Percentiles rank a stretch among this genome's conserved stretches.
Conservation (phyloP, 2,888 invertebrate genomes). For the Clepsis dumicolana region DNA sequence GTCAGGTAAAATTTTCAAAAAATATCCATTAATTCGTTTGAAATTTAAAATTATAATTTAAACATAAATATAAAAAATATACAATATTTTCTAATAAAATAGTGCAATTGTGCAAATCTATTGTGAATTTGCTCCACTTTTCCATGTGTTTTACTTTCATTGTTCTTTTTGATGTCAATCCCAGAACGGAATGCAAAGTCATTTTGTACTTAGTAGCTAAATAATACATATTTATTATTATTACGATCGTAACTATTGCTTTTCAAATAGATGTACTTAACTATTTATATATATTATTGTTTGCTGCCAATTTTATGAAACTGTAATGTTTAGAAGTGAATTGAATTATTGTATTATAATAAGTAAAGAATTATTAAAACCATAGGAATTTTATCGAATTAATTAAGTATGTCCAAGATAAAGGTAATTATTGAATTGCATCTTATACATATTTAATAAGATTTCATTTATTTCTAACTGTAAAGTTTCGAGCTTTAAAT, state of each 20-base stretch:
- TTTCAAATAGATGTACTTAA: not conserved
- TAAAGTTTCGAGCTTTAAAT: conserved; percentile 40
- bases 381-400: conserved; percentile 16
- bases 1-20: too few relatives aligned
- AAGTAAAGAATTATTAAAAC: conserved; percentile 11
- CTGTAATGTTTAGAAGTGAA: not conserved
- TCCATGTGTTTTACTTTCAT: not conserved
- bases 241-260: not conserved
- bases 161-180: not conserved
- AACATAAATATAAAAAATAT: too few relatives aligned
- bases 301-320: conserved; percentile 34
- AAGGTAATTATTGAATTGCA: conserved; percentile 8
- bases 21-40: too few relatives aligned
- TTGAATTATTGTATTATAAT: conserved; percentile 6
- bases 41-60: too few relatives aligned
- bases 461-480: conserved; percentile 19
- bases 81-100: too few relatives aligned
- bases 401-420: conserved; percentile 21
- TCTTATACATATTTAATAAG: not conserved
- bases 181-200: not conserved
- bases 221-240: not conserved
- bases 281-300: conserved; percentile 3
- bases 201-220: not conserved
- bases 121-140: too few relatives aligned
- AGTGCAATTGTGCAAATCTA: too few relatives aligned